These are phyloP conservation scores for Hydropotes inermis DNA, from an alignment of 2,113 vertebrate species.

Conservation along the genomic window DNA sequence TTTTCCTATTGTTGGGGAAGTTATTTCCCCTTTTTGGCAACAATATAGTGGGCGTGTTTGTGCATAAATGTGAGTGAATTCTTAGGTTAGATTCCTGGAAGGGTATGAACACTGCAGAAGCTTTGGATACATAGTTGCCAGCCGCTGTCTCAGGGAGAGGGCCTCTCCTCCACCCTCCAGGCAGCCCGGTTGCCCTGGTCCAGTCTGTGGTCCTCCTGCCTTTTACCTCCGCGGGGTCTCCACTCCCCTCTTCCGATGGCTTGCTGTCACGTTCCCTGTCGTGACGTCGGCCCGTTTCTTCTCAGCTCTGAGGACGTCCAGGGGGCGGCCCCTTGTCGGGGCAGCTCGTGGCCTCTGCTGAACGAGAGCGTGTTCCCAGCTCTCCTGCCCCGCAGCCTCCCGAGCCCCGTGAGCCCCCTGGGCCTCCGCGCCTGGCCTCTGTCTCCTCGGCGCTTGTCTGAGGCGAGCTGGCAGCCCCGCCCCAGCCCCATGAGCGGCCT, in stretches of 20 bases:
- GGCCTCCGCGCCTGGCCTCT: not conserved
- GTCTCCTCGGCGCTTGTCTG: not conserved
- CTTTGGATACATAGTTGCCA: not conserved
- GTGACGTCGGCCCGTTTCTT: not conserved
- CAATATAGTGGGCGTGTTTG: not conserved
- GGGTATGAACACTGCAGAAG: not conserved
- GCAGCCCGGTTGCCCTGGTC: no score
- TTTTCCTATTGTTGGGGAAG: not conserved
- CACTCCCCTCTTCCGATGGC: not conserved
- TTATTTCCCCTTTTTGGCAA: not conserved
- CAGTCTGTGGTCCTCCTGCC: not conserved
- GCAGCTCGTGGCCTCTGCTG: not conserved
- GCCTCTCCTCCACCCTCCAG: not conserved
- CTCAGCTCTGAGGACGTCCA: not conserved
- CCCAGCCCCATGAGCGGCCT: not conserved
- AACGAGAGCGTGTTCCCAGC: not conserved
- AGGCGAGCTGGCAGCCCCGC: not conserved
- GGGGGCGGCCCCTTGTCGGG: not conserved
- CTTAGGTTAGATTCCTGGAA: not conserved
- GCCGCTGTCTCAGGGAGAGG: not conserved
- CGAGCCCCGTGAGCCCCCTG: not conserved
- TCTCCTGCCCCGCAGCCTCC: not conserved
- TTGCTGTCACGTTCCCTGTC: not conserved
- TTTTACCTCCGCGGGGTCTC: rapidly evolving
- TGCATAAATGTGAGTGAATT: not conserved